These are phyloP conservation scores for Lepidonotus clava DNA, from an alignment of 2,888 invertebrate species.

Conservation along the genomic window DNA sequence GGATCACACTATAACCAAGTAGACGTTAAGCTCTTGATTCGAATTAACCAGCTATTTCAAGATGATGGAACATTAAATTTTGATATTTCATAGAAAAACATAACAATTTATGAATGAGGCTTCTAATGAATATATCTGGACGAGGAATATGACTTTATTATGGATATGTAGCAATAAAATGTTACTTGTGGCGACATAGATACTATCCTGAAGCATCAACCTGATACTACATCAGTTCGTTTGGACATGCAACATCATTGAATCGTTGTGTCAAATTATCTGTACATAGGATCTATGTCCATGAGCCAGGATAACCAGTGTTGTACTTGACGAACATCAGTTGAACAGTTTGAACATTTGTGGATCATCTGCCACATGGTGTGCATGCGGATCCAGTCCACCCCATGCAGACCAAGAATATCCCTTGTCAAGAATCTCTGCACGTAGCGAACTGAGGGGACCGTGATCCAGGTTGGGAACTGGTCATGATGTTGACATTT, in stretches of 20 bases:
- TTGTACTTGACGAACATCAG: not conserved
- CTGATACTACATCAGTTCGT: too few relatives aligned
- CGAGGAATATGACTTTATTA: too few relatives aligned
- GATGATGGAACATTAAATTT: too few relatives aligned
- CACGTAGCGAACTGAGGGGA: not conserved
- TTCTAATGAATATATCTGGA: too few relatives aligned
- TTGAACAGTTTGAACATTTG: conserved; percentile 29
- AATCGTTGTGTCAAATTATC: not conserved
- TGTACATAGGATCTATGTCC: conserved; percentile 28
- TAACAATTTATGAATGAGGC: too few relatives aligned
- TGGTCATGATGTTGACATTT: conserved; percentile 37
- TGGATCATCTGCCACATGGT: conserved; percentile 50
- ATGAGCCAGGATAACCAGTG: conserved; percentile 35
- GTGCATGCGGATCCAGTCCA: conserved; percentile 44
- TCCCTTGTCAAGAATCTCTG: conserved; percentile 33
- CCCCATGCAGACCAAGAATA: conserved; percentile 26
- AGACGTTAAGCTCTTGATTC: too few relatives aligned
- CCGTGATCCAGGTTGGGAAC: conserved; percentile 50
- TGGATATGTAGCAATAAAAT: too few relatives aligned
- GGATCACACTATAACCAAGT: too few relatives aligned
- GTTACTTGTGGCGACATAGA: too few relatives aligned
- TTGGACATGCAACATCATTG: not conserved
- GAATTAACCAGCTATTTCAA: too few relatives aligned
- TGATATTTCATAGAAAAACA: too few relatives aligned
- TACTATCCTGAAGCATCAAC: too few relatives aligned